Percentiles rank a stretch among this genome's conserved stretches.
These are phyloP conservation scores for Heliconius erato DNA, from an alignment of 2,888 invertebrate genomes.

Conservation along the genomic window DNA sequence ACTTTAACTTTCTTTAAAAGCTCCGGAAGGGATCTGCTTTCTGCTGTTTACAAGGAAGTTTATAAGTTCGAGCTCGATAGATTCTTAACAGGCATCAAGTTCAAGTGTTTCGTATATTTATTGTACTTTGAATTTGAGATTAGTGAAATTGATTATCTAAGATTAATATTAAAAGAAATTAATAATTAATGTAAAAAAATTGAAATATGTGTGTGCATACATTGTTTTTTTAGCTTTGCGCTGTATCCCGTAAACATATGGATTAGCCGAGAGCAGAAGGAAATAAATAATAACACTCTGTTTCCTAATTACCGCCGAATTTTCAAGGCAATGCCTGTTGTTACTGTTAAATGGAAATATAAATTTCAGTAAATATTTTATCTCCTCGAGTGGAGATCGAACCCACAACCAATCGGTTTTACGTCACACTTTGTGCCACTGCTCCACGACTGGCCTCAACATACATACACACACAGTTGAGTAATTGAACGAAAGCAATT, in stretches of 20 bases:
- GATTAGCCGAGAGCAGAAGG: too few relatives aligned
- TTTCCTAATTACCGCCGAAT: too few relatives aligned
- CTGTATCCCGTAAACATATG: too few relatives aligned
- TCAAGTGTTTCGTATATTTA: conserved; percentile 64
- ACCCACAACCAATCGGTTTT: too few relatives aligned
- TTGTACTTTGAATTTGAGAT: conserved; percentile 1
- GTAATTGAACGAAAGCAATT: not conserved
- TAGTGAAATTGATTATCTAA: not conserved
- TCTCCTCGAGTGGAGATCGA: not conserved
- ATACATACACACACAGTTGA: not conserved
- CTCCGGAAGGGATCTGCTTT: conserved; percentile 55
- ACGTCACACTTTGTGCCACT: too few relatives aligned
- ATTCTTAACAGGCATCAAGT: conserved; percentile 73
- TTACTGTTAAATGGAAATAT: too few relatives aligned
- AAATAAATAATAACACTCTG: too few relatives aligned
- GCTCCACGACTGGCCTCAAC: too few relatives aligned
- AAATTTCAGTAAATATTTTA: too few relatives aligned
- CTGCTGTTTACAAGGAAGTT: conserved; percentile 66
- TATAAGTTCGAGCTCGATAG: conserved; percentile 73
- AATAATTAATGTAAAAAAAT: not conserved
- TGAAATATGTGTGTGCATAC: too few relatives aligned
- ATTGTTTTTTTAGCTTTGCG: too few relatives aligned
- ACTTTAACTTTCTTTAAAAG: conserved; percentile 44
- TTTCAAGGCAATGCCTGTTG: too few relatives aligned
- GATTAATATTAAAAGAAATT: not conserved